phyloP scores from a whole-genome alignment of 1,140 invertebrate genomes.

The Macrotrachela quadricornifera region DNA sequence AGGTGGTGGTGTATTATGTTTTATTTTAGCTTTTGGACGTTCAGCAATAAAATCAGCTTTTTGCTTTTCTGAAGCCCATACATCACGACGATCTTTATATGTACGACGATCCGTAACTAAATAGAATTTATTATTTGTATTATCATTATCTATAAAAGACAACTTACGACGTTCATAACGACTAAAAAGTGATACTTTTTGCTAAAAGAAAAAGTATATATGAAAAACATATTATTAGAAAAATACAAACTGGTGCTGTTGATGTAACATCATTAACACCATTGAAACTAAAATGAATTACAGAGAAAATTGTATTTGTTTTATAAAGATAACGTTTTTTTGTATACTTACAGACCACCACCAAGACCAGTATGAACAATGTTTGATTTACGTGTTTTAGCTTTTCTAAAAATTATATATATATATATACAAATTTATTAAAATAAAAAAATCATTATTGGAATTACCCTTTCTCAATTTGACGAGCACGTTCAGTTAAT shows the following conservation, averaged over 20 bases:
- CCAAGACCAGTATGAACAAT: constrained; percentile 10
- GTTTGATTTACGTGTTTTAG: constrained; percentile 9
- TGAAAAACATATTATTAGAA: too few relatives aligned
- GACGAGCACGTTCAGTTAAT: constrained; percentile 25
- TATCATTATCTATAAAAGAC: too few relatives aligned
- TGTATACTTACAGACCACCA: constrained; percentile 8
- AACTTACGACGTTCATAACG: constrained; percentile 2
- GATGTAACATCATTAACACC: too few relatives aligned
- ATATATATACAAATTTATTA: not conserved
- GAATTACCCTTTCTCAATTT: constrained; percentile 29
- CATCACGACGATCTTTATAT: constrained; percentile 6
- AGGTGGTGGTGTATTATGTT: not conserved
- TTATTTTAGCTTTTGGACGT: constrained; percentile 8
- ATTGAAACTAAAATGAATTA: too few relatives aligned
- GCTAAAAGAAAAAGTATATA: not conserved
- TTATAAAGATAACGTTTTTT: too few relatives aligned
- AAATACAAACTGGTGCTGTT: too few relatives aligned
- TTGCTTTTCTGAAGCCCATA: not conserved
- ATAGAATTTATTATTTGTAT: too few relatives aligned
- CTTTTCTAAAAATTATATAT: not conserved
- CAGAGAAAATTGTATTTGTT: too few relatives aligned
- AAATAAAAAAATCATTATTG: not conserved
- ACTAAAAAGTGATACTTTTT: constrained; percentile 10
- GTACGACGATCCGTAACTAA: constrained; percentile 8
- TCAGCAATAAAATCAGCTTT: not conserved